Evolutionary conservation across 2,888 invertebrate species (phyloP).

Genomic region (Drosophila dives): DNA sequence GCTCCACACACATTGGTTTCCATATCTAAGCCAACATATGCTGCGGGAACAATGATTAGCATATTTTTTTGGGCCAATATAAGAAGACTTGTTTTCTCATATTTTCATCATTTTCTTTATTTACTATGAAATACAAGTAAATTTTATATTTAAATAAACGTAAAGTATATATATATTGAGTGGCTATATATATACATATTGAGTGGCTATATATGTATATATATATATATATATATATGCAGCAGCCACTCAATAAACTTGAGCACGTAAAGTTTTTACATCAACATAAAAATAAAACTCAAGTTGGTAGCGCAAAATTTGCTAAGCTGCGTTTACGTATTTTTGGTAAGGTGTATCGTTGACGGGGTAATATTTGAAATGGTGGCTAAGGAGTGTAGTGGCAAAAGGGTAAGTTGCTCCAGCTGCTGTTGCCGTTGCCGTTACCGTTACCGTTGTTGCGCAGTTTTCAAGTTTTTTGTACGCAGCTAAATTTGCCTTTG

Average conservation of each 20-base stretch:
- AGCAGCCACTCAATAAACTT: constrained; percentile 67
- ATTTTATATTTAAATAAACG: neutral
- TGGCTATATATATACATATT: too few relatives aligned
- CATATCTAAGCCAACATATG: neutral
- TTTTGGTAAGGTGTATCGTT: constrained; percentile 32
- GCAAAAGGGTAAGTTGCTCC: constrained; percentile 20
- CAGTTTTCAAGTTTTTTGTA: constrained; percentile 46
- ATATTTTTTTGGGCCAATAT: neutral
- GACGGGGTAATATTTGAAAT: neutral
- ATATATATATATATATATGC: constrained; percentile 4
- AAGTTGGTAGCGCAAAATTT: constrained; percentile 65
- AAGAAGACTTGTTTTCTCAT: neutral
- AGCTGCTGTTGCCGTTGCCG: constrained; percentile 27
- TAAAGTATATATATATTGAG: neutral
- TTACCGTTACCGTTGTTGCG: constrained; percentile 1
- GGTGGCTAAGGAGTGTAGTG: neutral
- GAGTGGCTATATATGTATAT: too few relatives aligned
- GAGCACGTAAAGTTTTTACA: constrained; percentile 69
- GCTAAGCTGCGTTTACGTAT: constrained; percentile 67
- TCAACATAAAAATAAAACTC: constrained; percentile 71
- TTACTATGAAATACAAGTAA: neutral
- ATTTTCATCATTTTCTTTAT: neutral
- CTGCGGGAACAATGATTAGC: neutral
- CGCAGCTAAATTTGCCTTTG: constrained; percentile 46
- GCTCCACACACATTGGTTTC: neutral